These are phyloP conservation scores for Coptodon bakossiorum DNA, from an alignment of 2,113 vertebrate species.

Conservation along the genomic window DNA sequence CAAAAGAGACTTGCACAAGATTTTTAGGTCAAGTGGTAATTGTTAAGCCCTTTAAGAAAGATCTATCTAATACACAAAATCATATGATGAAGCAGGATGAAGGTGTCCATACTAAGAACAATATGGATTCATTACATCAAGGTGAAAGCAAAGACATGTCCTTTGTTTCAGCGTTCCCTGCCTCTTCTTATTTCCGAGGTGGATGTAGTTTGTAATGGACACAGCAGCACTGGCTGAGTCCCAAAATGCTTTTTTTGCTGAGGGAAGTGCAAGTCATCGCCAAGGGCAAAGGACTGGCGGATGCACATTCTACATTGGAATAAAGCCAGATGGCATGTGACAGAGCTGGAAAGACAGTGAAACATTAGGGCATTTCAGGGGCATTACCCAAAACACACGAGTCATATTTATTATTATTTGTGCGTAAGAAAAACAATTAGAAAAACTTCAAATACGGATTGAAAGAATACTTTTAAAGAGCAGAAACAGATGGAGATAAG, in stretches of 20 bases:
- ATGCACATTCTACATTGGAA: conserved; percentile 11
- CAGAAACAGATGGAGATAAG: neutral
- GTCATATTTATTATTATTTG: neutral
- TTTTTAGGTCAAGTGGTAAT: neutral
- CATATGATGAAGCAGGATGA: neutral
- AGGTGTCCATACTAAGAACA: neutral
- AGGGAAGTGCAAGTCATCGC: conserved; percentile 37
- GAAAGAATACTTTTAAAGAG: neutral
- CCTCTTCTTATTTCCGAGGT: neutral
- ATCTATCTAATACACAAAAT: neutral
- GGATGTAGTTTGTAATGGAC: neutral
- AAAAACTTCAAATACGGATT: neutral
- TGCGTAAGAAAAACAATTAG: neutral
- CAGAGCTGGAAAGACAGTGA: neutral
- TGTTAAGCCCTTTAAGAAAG: neutral
- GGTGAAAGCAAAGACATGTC: neutral
- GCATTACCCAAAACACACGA: neutral
- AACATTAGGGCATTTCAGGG: neutral
- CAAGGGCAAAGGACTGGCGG: conserved; percentile 27
- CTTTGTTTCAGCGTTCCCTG: neutral
- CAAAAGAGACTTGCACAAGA: neutral
- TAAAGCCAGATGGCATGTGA: conserved; percentile 22
- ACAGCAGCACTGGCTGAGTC: conserved; percentile 19
- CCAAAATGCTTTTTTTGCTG: conserved; percentile 1
- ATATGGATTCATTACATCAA: neutral